phyloP scores from a whole-genome alignment of 2,888 invertebrate genomes.

The Tinea trinotella region DNA sequence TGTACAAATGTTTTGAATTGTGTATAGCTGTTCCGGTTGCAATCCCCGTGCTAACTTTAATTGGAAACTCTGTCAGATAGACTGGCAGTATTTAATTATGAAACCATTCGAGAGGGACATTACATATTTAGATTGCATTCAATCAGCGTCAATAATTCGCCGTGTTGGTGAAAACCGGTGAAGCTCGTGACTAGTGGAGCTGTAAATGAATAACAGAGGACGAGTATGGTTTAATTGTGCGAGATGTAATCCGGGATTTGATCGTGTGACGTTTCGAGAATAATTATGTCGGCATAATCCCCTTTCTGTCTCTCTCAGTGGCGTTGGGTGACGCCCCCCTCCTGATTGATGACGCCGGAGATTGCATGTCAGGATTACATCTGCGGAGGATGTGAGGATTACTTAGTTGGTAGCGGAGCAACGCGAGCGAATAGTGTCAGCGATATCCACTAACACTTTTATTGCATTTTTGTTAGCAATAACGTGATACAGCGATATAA shows the following conservation, averaged over 20 bases:
- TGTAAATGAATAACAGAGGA: conserved; percentile 26
- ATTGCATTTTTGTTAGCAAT: conserved; percentile 6
- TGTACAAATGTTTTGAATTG: not conserved
- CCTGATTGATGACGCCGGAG: conserved; percentile 64
- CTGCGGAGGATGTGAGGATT: conserved; percentile 62
- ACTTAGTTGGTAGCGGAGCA: conserved; percentile 45
- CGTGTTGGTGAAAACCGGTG: conserved; percentile 21
- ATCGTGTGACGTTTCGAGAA: conserved; percentile 35
- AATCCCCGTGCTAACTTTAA: not conserved
- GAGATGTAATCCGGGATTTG: conserved; percentile 29
- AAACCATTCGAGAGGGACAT: not conserved
- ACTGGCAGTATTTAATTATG: conserved; percentile 3
- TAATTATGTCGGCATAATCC: conserved; percentile 37
- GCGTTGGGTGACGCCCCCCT: conserved; percentile 23
- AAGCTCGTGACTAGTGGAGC: conserved; percentile 25
- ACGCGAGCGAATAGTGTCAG: not conserved
- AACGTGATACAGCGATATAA: not conserved
- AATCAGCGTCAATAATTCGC: conserved; percentile 6
- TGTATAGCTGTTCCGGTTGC: not conserved
- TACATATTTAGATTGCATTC: not conserved
- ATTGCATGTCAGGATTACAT: conserved; percentile 69
- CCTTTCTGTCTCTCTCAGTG: conserved; percentile 30
- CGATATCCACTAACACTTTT: conserved; percentile 9
- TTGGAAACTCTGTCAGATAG: not conserved
- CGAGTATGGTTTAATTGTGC: conserved; percentile 30